Percentiles rank a stretch among this genome's conserved stretches.
Conservation (phyloP, 2,113 vertebrate species). For the Chionis minor region DNA sequence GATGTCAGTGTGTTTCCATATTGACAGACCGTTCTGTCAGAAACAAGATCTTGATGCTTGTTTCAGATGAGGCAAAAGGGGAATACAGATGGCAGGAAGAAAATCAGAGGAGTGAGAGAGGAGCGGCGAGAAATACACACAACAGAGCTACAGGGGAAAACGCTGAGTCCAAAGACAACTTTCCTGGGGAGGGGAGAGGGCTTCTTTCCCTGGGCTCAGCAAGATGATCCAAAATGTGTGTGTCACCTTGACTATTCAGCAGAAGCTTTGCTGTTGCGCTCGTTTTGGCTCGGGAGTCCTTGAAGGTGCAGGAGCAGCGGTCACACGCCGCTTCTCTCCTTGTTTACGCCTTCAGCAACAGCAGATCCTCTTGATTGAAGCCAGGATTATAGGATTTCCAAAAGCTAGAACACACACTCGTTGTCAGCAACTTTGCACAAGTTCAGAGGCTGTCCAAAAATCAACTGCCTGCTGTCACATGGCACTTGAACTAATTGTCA, state of each 20-base stretch:
- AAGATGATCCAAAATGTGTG: not conserved
- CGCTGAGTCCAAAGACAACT: not conserved
- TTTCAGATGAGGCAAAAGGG: slow-evolving; percentile 62
- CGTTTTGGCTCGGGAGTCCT: not conserved
- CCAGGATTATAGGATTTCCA: slow-evolving; percentile 66
- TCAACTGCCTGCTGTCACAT: slow-evolving; percentile 3
- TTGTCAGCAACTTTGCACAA: slow-evolving; percentile 56
- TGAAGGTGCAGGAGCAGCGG: slow-evolving; percentile 30
- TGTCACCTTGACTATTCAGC: not conserved
- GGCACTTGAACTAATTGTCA: slow-evolving; percentile 47
- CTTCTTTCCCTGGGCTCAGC: not conserved
- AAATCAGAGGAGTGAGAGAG: slow-evolving; percentile 34
- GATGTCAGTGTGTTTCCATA: slow-evolving; percentile 64
- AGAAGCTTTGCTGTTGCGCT: not conserved
- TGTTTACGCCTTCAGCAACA: slow-evolving; percentile 64
- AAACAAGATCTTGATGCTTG: slow-evolving; percentile 62
- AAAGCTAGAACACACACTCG: slow-evolving; percentile 31
- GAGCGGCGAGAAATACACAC: not conserved
- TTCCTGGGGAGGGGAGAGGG: not conserved
- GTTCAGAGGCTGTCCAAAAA: slow-evolving; percentile 51
- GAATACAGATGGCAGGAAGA: slow-evolving; percentile 54
- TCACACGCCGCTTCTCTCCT: slow-evolving; percentile 33
- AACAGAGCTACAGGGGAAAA: not conserved
- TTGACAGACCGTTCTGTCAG: slow-evolving; percentile 64
- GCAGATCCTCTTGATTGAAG: slow-evolving; percentile 57